These are phyloP conservation scores for Eupelmus urozonus DNA, from an alignment of 2,888 invertebrate species.

Conservation along the genomic window DNA sequence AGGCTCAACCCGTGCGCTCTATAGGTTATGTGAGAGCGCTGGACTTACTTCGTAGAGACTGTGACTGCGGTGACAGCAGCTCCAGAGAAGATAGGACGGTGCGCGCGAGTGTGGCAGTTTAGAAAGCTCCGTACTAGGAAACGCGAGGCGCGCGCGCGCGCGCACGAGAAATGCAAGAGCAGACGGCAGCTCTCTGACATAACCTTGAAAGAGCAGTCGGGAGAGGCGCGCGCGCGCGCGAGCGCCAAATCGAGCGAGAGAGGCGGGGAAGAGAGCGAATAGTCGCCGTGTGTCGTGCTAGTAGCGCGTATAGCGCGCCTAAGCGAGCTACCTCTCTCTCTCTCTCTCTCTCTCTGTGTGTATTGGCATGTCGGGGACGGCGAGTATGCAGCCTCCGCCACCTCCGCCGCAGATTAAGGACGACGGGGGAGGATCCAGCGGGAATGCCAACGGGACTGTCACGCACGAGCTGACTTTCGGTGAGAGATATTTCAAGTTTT, in stretches of 20 bases:
- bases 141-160: background rate
- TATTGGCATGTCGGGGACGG: no score
- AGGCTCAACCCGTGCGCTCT: background rate
- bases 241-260: slow-evolving; percentile 12
- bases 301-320: background rate
- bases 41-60: background rate
- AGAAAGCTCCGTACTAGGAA: slow-evolving; percentile 6
- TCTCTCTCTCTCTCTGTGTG: background rate
- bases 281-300: no score
- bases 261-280: background rate
- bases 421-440: slow-evolving; percentile 41
- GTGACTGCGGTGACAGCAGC: no score
- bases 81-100: background rate
- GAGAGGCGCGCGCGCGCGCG: slow-evolving; percentile 6
- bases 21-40: background rate
- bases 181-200: background rate
- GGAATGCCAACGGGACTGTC: slow-evolving; percentile 75
- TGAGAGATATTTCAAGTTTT: slow-evolving; percentile 69
- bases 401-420: slow-evolving; percentile 38
- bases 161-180: background rate
- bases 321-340: no score
- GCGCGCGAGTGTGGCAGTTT: background rate
- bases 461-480: slow-evolving; percentile 81
- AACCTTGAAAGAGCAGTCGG: slow-evolving; percentile 24
- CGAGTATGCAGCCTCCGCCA: slow-evolving; percentile 25